Evolutionary conservation across 2,888 invertebrate species (phyloP), one percentile per base, ranked within the genome.

Genomic region (Agonum fuliginosum): DNA sequence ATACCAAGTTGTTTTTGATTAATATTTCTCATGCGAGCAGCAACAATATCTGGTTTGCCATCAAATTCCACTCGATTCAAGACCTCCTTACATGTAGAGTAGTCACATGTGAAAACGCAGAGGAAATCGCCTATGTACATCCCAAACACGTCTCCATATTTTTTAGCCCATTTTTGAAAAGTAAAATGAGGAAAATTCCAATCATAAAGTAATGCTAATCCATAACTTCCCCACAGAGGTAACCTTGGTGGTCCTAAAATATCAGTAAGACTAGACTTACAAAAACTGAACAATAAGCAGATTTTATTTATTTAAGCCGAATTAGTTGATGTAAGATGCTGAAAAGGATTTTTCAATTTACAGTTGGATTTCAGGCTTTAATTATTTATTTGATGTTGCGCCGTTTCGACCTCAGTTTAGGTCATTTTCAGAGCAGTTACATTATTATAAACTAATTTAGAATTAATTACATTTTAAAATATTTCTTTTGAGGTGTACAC

Each of bases 61-160:
- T 91, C 91, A 72, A 91, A 92, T 62, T 90, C 91, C 12, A 89
- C 89, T n/a, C 89, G 87, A 30, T 86, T 85, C 0, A 93, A 84
- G 54, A 91, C 86, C 82, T 93, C 91, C 77, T 89, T 91, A 0
- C 91, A 87, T 17, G 88, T 86, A 1, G 87, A 86, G 0, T 89
- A 85, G 81, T 88, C 90, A 76, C 91, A 90, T 0, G 90, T 87
- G 0, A 91, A 87, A 0, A 91, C 86, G 0, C 88, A 83, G 0
- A 88, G 88, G 41, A 83, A 83, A 0, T 84, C 75, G 0, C 92
- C 93, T 62, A 92, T 79, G 81, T 89, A 88, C 5, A 91, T 83
- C 0, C 93, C 91, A 4, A 93, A 81, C 2, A 92, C 78, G 80
- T 90, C 90, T 0, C 77, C 77, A 77, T 77, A 77, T 41, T 70